Percentiles rank a stretch among this genome's conserved stretches.
Conservation (phyloP, 2,888 invertebrate genomes). For the Bellardia pandia region DNA sequence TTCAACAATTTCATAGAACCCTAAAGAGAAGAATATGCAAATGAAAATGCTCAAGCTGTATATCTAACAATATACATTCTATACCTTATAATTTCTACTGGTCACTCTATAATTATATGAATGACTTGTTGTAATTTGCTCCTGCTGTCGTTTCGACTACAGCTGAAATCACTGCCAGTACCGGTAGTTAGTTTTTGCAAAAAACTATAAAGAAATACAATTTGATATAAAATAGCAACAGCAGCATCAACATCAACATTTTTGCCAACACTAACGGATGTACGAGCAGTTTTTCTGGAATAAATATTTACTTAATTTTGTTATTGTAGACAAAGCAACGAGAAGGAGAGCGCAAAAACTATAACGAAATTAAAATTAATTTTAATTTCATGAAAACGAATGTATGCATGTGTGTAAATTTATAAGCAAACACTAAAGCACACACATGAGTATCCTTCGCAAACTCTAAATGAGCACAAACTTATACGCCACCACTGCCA, state of each 20-base stretch:
- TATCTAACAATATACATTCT: background rate
- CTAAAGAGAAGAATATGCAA: too few species aligned
- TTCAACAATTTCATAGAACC: too few species aligned
- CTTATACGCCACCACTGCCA: background rate
- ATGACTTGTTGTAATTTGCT: conserved; percentile 1
- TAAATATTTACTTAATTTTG: conserved; percentile 63
- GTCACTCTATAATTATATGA: conserved; percentile 27
- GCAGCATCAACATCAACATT: conserved; percentile 43
- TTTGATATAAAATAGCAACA: conserved; percentile 37
- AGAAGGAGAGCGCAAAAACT: conserved; percentile 12
- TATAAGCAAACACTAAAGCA: conserved; percentile 3
- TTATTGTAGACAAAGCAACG: conserved; percentile 31
- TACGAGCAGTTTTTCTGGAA: conserved; percentile 34
- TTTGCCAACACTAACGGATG: conserved; percentile 48
- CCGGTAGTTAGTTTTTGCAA: conserved; percentile 39
- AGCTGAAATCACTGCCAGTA: conserved; percentile 16
- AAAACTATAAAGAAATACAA: conserved; percentile 30
- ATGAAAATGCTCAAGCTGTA: background rate
- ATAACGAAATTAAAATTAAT: conserved; percentile 45
- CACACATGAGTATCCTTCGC: background rate
- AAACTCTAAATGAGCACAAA: background rate
- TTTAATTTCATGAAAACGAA: conserved; percentile 30
- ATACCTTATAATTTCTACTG: background rate
- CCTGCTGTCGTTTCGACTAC: background rate
- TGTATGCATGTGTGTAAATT: conserved; percentile 14